phyloP scores from a whole-genome alignment of 2,888 invertebrate genomes.

The Pseudococcus viburni region DNA sequence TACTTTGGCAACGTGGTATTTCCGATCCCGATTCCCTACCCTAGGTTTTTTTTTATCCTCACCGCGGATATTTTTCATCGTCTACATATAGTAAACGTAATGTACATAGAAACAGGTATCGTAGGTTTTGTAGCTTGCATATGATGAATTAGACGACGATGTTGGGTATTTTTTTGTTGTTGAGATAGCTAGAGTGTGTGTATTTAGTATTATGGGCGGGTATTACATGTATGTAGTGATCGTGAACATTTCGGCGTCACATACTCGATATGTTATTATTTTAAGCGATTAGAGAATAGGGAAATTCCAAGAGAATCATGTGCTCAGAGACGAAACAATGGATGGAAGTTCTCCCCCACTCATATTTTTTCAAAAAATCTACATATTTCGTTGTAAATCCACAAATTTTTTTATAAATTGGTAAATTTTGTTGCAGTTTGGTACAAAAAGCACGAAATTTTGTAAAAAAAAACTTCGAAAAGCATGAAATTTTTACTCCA shows the following conservation, averaged over 20 bases:
- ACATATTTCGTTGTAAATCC: no score
- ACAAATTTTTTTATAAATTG: no score
- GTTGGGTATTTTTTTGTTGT: not conserved
- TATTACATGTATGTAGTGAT: not conserved
- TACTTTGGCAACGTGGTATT: constrained; percentile 43
- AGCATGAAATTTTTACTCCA: no score
- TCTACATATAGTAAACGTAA: not conserved
- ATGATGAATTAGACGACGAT: not conserved
- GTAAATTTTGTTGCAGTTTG: no score
- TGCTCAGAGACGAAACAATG: no score
- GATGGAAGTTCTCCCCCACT: no score
- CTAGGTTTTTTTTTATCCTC: not conserved
- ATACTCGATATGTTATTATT: not conserved
- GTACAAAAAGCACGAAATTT: no score
- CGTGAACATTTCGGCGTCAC: not conserved
- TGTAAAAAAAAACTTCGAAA: no score
- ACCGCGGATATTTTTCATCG: constrained; percentile 1
- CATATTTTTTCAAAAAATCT: no score
- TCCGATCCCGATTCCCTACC: not conserved
- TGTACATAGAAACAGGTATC: not conserved
- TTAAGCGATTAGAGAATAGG: not conserved
- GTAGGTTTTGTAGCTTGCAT: not conserved
- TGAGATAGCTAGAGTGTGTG: not conserved
- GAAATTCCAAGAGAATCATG: not conserved
- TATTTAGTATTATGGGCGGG: not conserved